Conservation (phyloP, 2,113 vertebrate genomes). For the Odontophorus gujanensis region DNA sequence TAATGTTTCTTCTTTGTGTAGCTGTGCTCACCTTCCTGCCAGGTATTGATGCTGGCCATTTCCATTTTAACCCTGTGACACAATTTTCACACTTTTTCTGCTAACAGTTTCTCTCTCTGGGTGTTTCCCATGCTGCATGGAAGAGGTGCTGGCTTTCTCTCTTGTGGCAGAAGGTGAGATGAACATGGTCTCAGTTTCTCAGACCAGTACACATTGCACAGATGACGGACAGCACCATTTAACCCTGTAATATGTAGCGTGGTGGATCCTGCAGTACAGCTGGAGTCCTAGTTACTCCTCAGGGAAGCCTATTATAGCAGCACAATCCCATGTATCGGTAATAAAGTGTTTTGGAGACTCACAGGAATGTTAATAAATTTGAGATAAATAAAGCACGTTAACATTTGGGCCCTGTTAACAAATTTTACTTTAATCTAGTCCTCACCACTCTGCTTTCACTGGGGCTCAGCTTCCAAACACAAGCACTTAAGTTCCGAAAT, state of each 20-base stretch:
- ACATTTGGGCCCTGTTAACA: slow-evolving; percentile 4
- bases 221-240: slow-evolving; percentile 8
- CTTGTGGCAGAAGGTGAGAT: no score
- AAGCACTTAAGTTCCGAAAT: neutral
- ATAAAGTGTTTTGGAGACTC: slow-evolving; percentile 48
- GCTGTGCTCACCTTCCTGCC: no score
- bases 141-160: no score
- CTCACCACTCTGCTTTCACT: slow-evolving; percentile 25
- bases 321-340: slow-evolving; percentile 34
- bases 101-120: no score
- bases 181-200: no score
- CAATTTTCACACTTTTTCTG: no score
- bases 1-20: no score
- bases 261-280: neutral
- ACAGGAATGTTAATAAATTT: slow-evolving; percentile 47
- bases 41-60: no score
- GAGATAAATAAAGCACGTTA: slow-evolving; percentile 47
- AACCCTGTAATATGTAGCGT: slow-evolving; percentile 2
- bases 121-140: no score
- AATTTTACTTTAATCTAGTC: slow-evolving; percentile 31
- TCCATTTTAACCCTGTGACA: no score
- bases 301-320: slow-evolving; percentile 29
- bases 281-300: slow-evolving; percentile 31
- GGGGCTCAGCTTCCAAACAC: neutral
- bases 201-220: neutral